phyloP scores from a whole-genome alignment of 2,888 invertebrate species.

The Uloborus plumipes region DNA sequence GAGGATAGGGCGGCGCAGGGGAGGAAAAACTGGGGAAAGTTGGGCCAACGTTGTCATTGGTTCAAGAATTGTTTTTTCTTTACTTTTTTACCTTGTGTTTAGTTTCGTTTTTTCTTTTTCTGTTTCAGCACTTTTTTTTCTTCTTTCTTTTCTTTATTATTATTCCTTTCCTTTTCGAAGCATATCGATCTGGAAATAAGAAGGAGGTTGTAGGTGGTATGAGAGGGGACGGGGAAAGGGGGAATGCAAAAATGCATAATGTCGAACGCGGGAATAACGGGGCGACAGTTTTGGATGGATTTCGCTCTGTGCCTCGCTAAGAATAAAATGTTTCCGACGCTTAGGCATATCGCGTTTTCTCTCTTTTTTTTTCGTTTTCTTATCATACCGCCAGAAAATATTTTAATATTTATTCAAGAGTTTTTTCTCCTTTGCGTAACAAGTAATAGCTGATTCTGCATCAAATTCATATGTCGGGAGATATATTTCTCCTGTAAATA shows the following conservation, averaged over 20 bases:
- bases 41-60: slow-evolving; percentile 62
- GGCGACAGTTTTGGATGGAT: slow-evolving; percentile 45
- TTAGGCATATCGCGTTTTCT: background rate
- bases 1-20: background rate
- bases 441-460: too few relatives aligned
- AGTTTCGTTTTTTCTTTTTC: slow-evolving; percentile 43
- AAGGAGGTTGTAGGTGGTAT: slow-evolving; percentile 6
- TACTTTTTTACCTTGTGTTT: slow-evolving; percentile 46
- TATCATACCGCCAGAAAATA: too few relatives aligned
- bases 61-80: slow-evolving; percentile 50
- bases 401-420: too few relatives aligned
- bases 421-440: too few relatives aligned
- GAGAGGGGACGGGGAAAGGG: slow-evolving; percentile 7
- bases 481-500: too few relatives aligned
- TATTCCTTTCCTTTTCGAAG: slow-evolving; percentile 11
- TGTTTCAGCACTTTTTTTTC: background rate
- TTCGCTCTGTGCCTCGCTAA: slow-evolving; percentile 14
- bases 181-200: slow-evolving; percentile 56
- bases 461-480: too few relatives aligned
- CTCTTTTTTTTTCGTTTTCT: too few relatives aligned
- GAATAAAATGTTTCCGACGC: slow-evolving; percentile 44
- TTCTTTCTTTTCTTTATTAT: slow-evolving; percentile 4
- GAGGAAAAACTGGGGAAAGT: slow-evolving; percentile 20
- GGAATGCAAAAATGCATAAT: slow-evolving; percentile 57
- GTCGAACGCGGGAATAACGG: slow-evolving; percentile 43